Evolutionary conservation across 35 echinoderm and acorn worm genomes (phyloP).

Genomic region (Strongylocentrotus purpuratus): DNA sequence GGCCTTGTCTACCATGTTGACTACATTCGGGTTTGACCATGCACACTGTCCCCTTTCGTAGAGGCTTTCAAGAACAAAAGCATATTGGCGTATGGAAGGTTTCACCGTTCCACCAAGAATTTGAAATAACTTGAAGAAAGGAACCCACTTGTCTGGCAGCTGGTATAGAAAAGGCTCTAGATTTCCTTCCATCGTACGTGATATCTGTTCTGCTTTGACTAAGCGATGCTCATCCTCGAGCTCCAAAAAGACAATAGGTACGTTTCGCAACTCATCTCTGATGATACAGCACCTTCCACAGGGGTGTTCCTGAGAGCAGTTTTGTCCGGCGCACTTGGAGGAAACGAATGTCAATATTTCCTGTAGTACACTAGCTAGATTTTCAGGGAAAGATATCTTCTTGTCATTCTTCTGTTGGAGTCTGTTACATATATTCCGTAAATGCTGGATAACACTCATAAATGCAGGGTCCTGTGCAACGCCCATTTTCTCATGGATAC

Average conservation of each 20-base stretch:
- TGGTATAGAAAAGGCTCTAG: too few relatives aligned
- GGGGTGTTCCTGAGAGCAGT: neutral
- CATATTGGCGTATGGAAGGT: too few relatives aligned
- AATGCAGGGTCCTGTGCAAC: neutral
- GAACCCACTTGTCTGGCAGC: too few relatives aligned
- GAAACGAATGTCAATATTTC: neutral
- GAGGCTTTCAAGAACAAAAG: too few relatives aligned
- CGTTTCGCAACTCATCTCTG: neutral
- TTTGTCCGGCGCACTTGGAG: neutral
- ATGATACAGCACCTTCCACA: neutral
- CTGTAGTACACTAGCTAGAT: too few relatives aligned
- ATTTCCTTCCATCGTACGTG: neutral
- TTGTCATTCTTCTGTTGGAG: neutral
- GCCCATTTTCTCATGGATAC: neutral
- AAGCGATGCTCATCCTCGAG: neutral
- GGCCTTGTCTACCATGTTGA: neutral
- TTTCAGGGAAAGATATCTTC: neutral
- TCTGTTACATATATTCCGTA: neutral
- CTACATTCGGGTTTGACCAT: neutral
- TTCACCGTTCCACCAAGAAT: too few relatives aligned
- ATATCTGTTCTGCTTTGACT: neutral
- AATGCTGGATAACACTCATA: neutral
- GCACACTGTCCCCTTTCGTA: neutral
- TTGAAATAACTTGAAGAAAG: too few relatives aligned
- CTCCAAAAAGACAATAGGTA: neutral